Conservation (phyloP, 2,888 invertebrate genomes). For the Luperina nickerlii region DNA sequence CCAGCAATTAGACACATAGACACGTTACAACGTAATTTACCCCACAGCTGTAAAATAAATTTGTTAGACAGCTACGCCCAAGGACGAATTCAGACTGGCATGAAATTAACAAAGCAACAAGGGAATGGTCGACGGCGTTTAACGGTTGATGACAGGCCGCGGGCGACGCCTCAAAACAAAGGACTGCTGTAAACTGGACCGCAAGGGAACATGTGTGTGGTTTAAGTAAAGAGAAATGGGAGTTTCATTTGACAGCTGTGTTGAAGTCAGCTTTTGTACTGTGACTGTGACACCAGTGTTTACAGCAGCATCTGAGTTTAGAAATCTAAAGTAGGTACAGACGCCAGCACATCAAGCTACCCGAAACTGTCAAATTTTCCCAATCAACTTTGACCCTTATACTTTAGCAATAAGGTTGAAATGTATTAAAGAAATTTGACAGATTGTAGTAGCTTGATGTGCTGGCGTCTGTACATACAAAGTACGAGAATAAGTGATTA, state of each 20-base stretch:
- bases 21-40: constrained; percentile 67
- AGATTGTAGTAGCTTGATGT: too few species aligned
- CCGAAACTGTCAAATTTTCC: too few species aligned
- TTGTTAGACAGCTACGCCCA: constrained; percentile 72
- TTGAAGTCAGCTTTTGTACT: constrained; percentile 14
- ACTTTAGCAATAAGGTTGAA: too few species aligned
- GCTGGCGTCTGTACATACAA: too few species aligned
- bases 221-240: constrained; percentile 59
- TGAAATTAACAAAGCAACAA: constrained; percentile 85
- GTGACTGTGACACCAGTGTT: neutral
- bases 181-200: constrained; percentile 83
- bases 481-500: neutral
- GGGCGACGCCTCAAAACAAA: constrained; percentile 82
- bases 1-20: constrained; percentile 51
- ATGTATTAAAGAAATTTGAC: too few species aligned
- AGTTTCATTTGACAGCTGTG: constrained; percentile 35
- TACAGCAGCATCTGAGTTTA: neutral
- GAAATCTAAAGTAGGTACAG: neutral
- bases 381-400: too few species aligned
- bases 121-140: constrained; percentile 76
- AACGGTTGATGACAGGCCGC: constrained; percentile 85
- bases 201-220: constrained; percentile 72
- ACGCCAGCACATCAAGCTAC: too few species aligned
- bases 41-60: constrained; percentile 75
- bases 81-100: constrained; percentile 81